These are phyloP conservation scores for Spilosoma lubricipeda DNA, from an alignment of 2,888 invertebrate species.

Conservation along the genomic window DNA sequence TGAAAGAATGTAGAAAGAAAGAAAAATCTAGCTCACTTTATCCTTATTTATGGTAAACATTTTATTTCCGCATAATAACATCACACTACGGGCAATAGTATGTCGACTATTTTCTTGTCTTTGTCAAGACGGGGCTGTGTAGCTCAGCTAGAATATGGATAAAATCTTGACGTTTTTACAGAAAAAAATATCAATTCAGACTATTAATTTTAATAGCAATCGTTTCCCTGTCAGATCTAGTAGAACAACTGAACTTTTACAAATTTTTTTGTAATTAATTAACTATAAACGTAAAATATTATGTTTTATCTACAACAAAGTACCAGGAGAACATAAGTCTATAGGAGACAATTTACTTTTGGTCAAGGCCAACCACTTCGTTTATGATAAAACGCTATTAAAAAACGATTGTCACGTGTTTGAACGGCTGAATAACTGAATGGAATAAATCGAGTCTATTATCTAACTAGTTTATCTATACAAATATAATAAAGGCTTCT, in stretches of 20 bases:
- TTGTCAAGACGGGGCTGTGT: too few species aligned
- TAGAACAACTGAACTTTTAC: neutral
- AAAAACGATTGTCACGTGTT: constrained; percentile 48
- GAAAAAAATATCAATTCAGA: neutral
- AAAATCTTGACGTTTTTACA: neutral
- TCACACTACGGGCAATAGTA: too few species aligned
- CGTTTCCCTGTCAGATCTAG: neutral
- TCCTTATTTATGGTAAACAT: too few species aligned
- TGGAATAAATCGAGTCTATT: constrained; percentile 39
- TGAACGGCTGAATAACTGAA: constrained; percentile 37
- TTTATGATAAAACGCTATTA: constrained; percentile 42
- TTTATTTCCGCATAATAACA: too few species aligned
- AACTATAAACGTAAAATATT: constrained; percentile 20
- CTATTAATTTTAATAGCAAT: neutral
- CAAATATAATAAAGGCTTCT: neutral
- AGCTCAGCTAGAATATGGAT: neutral
- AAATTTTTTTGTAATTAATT: neutral
- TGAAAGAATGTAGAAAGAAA: too few species aligned
- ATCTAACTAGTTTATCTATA: constrained; percentile 29
- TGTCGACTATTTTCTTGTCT: too few species aligned
- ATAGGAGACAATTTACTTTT: constrained; percentile 34
- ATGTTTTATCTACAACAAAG: constrained; percentile 4
- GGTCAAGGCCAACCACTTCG: constrained; percentile 39
- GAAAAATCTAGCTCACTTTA: too few species aligned
- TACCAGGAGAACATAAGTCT: constrained; percentile 40